Base-by-base conservation (phyloP, 2,888 invertebrate genomes). In the Meghimatium bilineatum region DNA sequence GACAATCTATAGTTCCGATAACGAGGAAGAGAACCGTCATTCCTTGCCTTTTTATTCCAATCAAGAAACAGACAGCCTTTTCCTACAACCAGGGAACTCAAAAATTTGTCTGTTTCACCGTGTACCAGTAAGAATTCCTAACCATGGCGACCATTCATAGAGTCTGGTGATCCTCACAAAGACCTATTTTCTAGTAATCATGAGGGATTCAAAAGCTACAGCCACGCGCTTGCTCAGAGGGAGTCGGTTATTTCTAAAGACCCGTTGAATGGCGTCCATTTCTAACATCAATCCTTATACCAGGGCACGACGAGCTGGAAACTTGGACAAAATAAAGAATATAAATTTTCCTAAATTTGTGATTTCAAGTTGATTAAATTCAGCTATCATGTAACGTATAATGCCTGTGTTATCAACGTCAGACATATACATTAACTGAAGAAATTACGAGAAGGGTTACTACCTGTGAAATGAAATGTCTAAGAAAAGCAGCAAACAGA, bases 111-210 rank as follows among this genome's bases (percentile, higher is more conserved):
- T 76, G 52, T 76, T 76, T 60, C 76, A 76, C 32, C 23, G 76
- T 56, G 60, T 76, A 60, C 74, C 17, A 52, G 76, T 60, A 76
- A 60, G 32, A 60, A 76, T 76, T 76, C 76, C 52, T 76, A 34
- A 76, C 76, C 76, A 76, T 66, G 66, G 29, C 63, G 14, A 66
- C 63, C 77, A 66, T 77, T 77, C 63, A 77, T 29, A 20, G 36
- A n/a, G 26, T 3, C n/a, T 63, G 34, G 60, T 44, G 2, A 63
- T n/a, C 77, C 56, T 66, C 77, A 77, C 69, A 80, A 80, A 72
- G 80, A 71, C 52, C 80, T 71, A 80, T 80, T 80, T 80, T 74
- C 49, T 38, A 63, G 63, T 81, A 75, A 74, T 74, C 75, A 75
- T n/a, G 66, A 36, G 63, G 60, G 63, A 81, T 75, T 81, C 81